Percentiles rank a stretch among this genome's conserved stretches.
These are phyloP conservation scores for Lacanobia oleracea DNA, from an alignment of 2,888 invertebrate species.

Conservation along the genomic window DNA sequence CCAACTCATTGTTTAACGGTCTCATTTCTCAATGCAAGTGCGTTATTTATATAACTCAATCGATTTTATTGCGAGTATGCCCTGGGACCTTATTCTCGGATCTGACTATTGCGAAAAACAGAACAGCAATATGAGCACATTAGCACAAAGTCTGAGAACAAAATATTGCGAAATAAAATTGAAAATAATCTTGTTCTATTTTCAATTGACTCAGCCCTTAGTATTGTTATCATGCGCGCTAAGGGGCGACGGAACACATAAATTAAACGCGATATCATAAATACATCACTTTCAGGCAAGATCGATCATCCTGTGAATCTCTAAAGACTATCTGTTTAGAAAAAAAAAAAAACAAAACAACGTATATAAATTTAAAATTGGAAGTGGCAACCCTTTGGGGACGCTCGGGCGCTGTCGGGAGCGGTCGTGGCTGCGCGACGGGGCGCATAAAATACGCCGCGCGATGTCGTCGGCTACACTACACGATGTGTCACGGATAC, in stretches of 20 bases:
- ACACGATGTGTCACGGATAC: constrained; percentile 85
- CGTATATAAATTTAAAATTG: constrained; percentile 23
- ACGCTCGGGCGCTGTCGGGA: constrained; percentile 58
- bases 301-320: constrained; percentile 20
- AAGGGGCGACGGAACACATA: constrained; percentile 10
- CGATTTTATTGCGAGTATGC: neutral
- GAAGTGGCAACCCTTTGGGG: constrained; percentile 53
- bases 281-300: constrained; percentile 21
- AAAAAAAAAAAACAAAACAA: constrained; percentile 16
- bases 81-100: neutral
- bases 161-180: neutral
- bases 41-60: neutral
- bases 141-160: neutral
- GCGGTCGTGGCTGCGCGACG: constrained; percentile 74
- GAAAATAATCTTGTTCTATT: neutral
- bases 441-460: constrained; percentile 85
- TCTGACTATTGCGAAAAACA: neutral
- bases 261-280: constrained; percentile 31
- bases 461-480: constrained; percentile 73
- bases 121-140: neutral
- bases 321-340: constrained; percentile 7
- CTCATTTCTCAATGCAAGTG: constrained; percentile 1
- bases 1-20: constrained; percentile 11
- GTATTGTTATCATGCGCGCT: neutral
- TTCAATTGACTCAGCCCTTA: neutral